Evolutionary conservation across 2,888 invertebrate species (phyloP).

Genomic region (Erebia ligea): DNA sequence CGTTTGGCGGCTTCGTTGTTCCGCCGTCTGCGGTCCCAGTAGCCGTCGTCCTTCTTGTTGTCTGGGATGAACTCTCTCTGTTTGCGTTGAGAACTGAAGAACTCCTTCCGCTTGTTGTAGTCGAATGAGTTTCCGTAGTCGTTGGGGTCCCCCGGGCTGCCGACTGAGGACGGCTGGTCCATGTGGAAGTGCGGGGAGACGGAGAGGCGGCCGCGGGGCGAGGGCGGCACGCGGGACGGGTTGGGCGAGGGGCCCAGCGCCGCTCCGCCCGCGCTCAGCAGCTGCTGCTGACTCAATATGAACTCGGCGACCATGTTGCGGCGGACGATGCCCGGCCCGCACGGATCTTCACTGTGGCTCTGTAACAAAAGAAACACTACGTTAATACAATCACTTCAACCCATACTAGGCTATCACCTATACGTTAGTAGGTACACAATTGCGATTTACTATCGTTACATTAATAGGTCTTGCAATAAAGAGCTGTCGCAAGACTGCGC

Average conservation of each 20-base stretch:
- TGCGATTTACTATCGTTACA: slow-evolving; percentile 60
- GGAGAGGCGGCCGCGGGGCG: slow-evolving; percentile 67
- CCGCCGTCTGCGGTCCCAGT: slow-evolving; percentile 97
- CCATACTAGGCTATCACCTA: not conserved
- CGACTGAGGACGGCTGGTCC: slow-evolving; percentile 73
- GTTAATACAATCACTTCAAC: slow-evolving; percentile 47
- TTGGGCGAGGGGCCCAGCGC: slow-evolving; percentile 68
- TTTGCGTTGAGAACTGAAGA: slow-evolving; percentile 92
- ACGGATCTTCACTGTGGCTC: slow-evolving; percentile 75
- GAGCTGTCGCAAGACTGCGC: slow-evolving; percentile 67
- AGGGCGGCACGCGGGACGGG: slow-evolving; percentile 64
- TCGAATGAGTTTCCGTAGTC: slow-evolving; percentile 81
- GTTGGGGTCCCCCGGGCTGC: slow-evolving; percentile 57
- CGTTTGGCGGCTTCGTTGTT: slow-evolving; percentile 99
- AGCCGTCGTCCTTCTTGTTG: slow-evolving; percentile 97
- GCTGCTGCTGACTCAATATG: slow-evolving; percentile 88
- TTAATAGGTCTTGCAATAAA: slow-evolving; percentile 67
- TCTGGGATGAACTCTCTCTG: slow-evolving; percentile 98
- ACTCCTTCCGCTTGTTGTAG: slow-evolving; percentile 89
- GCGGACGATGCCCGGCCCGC: slow-evolving; percentile 81
- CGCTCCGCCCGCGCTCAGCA: slow-evolving; percentile 67
- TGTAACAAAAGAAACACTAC: slow-evolving; percentile 71
- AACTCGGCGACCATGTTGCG: slow-evolving; percentile 95
- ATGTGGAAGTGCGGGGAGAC: slow-evolving; percentile 73
- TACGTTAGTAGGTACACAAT: slow-evolving; percentile 43